Evolutionary conservation across 2,797 vertebrate genomes (phyloP), one percentile per base, ranked within the genome.

Genomic region (Paratrypauchen microcephalus): DNA sequence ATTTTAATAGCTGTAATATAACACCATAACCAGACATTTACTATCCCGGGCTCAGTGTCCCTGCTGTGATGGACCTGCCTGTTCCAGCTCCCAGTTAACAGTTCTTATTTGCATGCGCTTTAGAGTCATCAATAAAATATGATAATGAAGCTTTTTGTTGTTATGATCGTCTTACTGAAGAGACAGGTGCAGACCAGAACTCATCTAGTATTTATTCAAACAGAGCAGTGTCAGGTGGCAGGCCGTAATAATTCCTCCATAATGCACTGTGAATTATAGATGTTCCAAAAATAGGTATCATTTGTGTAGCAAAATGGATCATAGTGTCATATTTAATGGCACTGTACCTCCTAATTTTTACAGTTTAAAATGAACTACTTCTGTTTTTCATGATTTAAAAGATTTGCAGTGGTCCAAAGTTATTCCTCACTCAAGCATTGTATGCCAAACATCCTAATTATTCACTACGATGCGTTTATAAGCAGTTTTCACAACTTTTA

Each of bases 81-180:
- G 32, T 63, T 13, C 24, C 28, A 9, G 13, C 16, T 32, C 61
- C 12, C 61, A 1, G 39, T 21, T 21, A 45, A 55, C 55, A 39
- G 54, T 67, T 11, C 6, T 30, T 21, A 36, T 69, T 74, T 78
- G 54, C 64, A 52, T 52, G 58, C 21, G 61, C 36, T 55, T 63
- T 47, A 26, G 15, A 26, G 23, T 64, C 62, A 68, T 73, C 18
- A 70, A 83, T 56, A 72, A 74, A 72, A 66, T 15, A 62, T 63
- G 11, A 4, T 39, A 5, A 23, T 15, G 50, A 57, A 1, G 68
- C 32, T 59, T 57, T 60, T 8, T 58, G 56, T 71, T 60, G 41
- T 76, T 72, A 68, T 75, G 68, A 78, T 79, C 68, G 66, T 74
- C 26, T 81, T 77, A 69, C 68, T 75, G 59, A 75, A 79, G 74